Conservation (phyloP, 2,113 vertebrate species). For the Tupaia tana region DNA sequence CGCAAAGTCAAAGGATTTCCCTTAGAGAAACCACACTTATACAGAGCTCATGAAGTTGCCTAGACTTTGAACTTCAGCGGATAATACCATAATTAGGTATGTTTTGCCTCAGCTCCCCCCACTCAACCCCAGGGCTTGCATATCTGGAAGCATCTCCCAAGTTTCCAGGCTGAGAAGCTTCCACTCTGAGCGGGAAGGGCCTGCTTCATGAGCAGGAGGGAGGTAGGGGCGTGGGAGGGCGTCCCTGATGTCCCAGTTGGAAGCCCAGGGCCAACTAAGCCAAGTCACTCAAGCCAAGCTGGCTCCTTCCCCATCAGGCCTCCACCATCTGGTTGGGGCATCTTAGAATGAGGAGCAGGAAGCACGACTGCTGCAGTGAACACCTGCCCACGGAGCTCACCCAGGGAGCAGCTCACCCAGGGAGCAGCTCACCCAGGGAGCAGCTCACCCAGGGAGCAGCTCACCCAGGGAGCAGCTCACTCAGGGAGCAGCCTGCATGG, state of each 20-base stretch:
- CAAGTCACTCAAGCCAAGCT: neutral
- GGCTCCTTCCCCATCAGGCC: neutral
- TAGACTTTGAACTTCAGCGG: neutral
- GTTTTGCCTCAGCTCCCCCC: neutral
- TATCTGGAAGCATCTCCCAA: neutral
- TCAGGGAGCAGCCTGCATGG: fast-evolving
- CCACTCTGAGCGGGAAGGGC: neutral
- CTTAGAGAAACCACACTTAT: neutral
- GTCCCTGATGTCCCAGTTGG: neutral
- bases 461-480: neutral
- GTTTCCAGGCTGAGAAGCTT: neutral
- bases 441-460: neutral
- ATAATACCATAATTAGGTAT: neutral
- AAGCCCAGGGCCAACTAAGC: neutral
- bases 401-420: neutral
- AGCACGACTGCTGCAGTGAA: neutral
- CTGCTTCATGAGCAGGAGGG: too few species aligned
- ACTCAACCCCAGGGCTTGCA: fast-evolving
- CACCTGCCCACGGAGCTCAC: neutral
- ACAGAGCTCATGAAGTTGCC: fast-evolving
- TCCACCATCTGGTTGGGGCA: neutral
- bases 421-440: neutral
- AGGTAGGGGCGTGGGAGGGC: fast-evolving
- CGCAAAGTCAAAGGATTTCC: neutral
- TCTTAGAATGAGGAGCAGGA: neutral